Evolutionary conservation across 1,140 invertebrate species (phyloP).

Genomic region (Trinorchestia longiramus): DNA sequence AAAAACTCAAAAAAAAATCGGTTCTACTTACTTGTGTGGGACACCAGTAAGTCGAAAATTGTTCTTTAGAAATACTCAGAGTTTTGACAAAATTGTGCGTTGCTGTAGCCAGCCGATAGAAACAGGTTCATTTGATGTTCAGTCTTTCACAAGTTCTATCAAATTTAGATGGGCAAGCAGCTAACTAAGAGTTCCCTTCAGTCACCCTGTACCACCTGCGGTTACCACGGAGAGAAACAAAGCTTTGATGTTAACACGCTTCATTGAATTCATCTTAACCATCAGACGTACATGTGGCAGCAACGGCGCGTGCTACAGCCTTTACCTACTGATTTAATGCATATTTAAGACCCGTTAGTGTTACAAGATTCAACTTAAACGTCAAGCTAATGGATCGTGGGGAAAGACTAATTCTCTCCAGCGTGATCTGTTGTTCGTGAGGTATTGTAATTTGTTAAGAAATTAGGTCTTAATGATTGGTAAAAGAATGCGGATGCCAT

Average conservation of each 20-base stretch:
- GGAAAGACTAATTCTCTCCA: conserved; percentile 3
- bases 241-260: not conserved
- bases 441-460: conserved; percentile 4
- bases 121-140: not conserved
- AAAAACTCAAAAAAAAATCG: too few species aligned
- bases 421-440: conserved; percentile 21
- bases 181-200: not conserved
- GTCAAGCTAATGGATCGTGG: not conserved
- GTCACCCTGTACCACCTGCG: not conserved
- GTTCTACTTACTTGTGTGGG: too few species aligned
- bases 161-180: not conserved
- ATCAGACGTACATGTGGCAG: not conserved
- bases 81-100: not conserved
- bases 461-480: conserved; percentile 4
- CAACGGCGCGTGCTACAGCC: not conserved
- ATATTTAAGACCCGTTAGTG: conserved; percentile 8
- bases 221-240: not conserved
- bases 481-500: conserved; percentile 1
- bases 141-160: not conserved
- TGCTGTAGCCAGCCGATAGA: not conserved
- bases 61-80: not conserved
- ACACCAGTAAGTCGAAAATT: too few species aligned
- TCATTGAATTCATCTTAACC: not conserved
- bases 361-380: not conserved
- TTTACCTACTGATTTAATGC: not conserved